These are phyloP conservation scores for Habropoda laboriosa DNA, from an alignment of 1,140 invertebrate species.

Conservation along the genomic window DNA sequence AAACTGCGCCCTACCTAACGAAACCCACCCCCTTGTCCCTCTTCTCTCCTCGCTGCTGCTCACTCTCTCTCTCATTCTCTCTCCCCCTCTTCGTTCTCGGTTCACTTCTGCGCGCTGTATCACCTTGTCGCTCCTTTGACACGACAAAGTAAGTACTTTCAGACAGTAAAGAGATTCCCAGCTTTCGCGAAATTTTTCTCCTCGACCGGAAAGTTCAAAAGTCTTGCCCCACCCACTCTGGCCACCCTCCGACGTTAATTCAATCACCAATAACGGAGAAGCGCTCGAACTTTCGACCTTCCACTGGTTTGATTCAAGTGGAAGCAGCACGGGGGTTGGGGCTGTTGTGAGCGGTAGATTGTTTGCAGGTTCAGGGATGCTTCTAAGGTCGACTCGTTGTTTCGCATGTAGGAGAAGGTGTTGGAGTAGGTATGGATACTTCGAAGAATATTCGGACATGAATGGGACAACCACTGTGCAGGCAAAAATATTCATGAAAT, in stretches of 20 bases:
- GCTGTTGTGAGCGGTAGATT: background rate
- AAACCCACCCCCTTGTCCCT: constrained; percentile 51
- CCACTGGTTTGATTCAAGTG: background rate
- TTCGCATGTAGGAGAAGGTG: no score
- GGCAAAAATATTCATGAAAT: no score
- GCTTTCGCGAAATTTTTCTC: constrained; percentile 34
- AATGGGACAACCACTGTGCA: no score
- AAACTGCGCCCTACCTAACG: constrained; percentile 70
- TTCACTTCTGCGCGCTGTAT: constrained; percentile 9
- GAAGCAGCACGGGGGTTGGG: background rate
- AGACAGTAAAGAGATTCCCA: constrained; percentile 21
- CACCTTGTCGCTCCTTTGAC: background rate
- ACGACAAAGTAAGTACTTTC: constrained; percentile 19
- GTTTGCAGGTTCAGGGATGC: background rate
- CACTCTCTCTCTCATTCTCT: background rate
- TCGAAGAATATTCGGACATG: no score
- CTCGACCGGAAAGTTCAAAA: background rate
- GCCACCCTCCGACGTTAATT: background rate
- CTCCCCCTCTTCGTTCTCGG: background rate
- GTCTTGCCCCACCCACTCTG: no score
- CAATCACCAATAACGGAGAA: background rate
- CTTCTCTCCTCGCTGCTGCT: background rate
- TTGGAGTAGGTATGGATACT: no score
- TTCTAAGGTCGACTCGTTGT: no score
- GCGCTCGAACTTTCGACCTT: background rate